Conservation (phyloP, 2,797 vertebrate genomes). For the Rhinichthys osculus region DNA sequence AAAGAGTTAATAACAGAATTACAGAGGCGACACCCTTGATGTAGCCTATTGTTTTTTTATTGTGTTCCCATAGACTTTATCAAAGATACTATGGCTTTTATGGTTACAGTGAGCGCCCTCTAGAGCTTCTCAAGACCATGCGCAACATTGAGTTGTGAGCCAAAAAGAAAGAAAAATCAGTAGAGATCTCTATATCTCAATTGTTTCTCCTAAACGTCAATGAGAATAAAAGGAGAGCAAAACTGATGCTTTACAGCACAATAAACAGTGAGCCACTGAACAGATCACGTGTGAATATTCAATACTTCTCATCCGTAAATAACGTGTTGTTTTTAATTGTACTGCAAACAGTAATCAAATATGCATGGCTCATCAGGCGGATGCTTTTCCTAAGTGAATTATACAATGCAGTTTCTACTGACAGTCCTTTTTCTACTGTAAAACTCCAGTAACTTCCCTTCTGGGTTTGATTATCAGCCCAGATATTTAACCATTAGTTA, state of each 20-base stretch:
- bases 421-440: background rate
- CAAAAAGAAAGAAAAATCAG: background rate
- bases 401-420: background rate
- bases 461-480: background rate
- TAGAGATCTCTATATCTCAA: background rate
- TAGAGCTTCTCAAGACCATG: conserved; percentile 28
- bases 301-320: background rate
- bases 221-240: background rate
- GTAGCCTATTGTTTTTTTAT: background rate
- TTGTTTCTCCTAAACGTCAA: background rate
- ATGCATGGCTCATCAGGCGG: background rate
- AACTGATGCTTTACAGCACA: background rate
- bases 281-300: background rate
- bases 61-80: background rate
- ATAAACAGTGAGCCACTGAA: background rate
- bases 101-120: conserved; percentile 36
- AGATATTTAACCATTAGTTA: background rate
- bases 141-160: background rate
- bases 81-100: background rate
- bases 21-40: background rate
- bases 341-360: conserved; percentile 19
- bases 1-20: background rate
- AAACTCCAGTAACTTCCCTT: background rate
- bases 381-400: background rate
- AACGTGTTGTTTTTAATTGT: background rate